Conservation (phyloP, 2,888 invertebrate species). For the Mesorhabditis belari region DNA sequence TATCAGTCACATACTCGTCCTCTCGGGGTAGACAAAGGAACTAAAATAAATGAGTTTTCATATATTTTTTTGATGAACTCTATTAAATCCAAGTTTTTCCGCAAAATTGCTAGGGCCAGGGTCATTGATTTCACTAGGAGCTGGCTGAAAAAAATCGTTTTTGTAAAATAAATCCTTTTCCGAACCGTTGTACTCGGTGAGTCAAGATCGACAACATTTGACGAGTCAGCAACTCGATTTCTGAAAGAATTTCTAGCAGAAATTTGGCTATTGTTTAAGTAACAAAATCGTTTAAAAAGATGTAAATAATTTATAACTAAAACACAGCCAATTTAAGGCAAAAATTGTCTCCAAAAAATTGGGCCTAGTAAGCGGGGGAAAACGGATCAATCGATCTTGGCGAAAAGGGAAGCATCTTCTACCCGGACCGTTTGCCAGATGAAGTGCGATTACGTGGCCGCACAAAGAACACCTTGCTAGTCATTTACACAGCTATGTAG, state of each 20-base stretch:
- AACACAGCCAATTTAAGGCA: no score
- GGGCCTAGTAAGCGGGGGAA: no score
- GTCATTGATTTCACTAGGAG: not conserved
- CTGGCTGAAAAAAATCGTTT: not conserved
- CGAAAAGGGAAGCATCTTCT: no score
- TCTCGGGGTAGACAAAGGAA: constrained; percentile 5
- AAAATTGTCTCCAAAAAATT: no score
- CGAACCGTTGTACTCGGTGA: not conserved
- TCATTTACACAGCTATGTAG: no score
- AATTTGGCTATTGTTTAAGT: no score
- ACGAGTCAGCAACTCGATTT: not conserved
- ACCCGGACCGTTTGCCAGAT: no score
- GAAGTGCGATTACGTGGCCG: no score
- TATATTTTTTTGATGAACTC: not conserved
- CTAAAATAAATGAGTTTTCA: not conserved
- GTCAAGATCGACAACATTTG: constrained; percentile 2
- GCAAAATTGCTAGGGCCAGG: not conserved
- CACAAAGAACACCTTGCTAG: no score
- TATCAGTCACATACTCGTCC: constrained; percentile 14
- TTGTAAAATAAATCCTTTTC: not conserved
- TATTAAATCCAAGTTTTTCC: not conserved
- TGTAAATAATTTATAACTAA: no score
- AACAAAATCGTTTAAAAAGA: no score
- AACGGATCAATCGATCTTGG: no score
- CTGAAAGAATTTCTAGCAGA: not conserved